These are phyloP conservation scores for Micrasema minimum DNA, from an alignment of 1,140 invertebrate genomes.

Conservation along the genomic window DNA sequence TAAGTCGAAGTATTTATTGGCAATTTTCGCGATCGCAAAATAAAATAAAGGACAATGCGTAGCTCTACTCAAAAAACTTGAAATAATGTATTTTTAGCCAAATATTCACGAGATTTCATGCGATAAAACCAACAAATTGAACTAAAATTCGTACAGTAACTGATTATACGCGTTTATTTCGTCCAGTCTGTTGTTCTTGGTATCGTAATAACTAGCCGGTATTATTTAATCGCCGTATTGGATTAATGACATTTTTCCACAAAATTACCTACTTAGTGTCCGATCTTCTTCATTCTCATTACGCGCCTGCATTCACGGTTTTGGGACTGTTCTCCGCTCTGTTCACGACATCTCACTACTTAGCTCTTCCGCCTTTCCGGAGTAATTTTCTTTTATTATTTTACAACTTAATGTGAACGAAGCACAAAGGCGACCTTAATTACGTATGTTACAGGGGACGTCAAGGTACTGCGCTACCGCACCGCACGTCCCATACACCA, in stretches of 20 bases:
- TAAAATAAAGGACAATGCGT: no score
- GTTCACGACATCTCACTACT: conserved; percentile 13
- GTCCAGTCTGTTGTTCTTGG: background rate
- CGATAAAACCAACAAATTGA: no score
- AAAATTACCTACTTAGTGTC: no score
- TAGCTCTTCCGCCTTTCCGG: background rate
- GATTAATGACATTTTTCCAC: no score
- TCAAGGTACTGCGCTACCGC: background rate
- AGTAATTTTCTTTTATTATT: conserved; percentile 30
- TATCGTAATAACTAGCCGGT: background rate
- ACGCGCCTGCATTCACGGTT: background rate
- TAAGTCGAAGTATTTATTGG: no score
- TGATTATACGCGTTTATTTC: background rate
- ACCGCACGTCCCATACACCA: background rate
- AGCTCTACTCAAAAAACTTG: no score
- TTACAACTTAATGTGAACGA: conserved; percentile 25
- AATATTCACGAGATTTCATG: no score
- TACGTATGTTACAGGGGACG: background rate
- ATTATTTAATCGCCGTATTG: no score
- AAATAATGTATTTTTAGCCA: no score
- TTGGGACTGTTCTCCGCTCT: background rate
- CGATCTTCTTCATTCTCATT: background rate
- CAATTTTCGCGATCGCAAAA: no score
- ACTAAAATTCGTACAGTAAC: background rate
- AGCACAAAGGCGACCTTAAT: conserved; percentile 31